phyloP scores from a whole-genome alignment of 2,797 vertebrate genomes.

The Pogoniulus pusillus region DNA sequence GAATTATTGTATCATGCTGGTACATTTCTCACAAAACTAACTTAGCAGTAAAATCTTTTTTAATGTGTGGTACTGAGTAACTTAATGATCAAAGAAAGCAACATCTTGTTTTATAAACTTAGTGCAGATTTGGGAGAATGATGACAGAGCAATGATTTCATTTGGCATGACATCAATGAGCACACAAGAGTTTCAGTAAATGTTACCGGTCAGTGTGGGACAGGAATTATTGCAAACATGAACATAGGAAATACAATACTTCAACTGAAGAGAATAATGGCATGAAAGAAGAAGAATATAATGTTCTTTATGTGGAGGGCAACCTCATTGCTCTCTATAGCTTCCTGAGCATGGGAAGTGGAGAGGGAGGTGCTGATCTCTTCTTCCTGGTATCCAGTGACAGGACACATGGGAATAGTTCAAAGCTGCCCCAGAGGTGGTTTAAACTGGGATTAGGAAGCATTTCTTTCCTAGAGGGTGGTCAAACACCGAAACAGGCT shows the following conservation, averaged over 20 bases:
- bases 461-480: neutral
- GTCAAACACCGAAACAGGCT: neutral
- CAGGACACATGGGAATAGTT: neutral
- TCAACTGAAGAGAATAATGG: neutral
- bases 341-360: neutral
- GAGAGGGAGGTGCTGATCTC: neutral
- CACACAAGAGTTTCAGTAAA: neutral
- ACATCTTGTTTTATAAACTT: slow-evolving; percentile 4
- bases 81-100: slow-evolving; percentile 39
- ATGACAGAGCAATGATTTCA: slow-evolving; percentile 47
- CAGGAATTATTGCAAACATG: neutral
- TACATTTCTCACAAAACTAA: neutral
- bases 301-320: neutral
- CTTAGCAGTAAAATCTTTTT: neutral
- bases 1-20: neutral
- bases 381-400: neutral
- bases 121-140: neutral
- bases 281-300: neutral
- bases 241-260: neutral
- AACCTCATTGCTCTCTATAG: neutral
- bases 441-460: neutral
- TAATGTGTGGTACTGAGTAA: neutral
- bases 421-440: neutral
- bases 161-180: slow-evolving; percentile 38
- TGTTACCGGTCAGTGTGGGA: neutral